Conservation (phyloP, 2,888 invertebrate genomes). For the Ametastegia equiseti region DNA sequence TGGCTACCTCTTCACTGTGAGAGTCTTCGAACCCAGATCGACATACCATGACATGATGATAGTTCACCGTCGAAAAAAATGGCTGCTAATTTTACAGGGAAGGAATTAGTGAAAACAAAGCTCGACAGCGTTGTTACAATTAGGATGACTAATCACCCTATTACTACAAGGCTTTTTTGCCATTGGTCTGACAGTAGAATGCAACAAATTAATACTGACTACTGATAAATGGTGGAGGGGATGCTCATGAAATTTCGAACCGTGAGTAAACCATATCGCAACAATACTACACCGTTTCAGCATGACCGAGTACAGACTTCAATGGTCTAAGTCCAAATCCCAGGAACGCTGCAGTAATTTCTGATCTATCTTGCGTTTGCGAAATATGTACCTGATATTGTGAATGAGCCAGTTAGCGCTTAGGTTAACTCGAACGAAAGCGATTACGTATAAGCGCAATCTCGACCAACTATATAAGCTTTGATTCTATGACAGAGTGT, state of each 20-base stretch:
- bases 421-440: slow-evolving; percentile 66
- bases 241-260: neutral
- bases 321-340: neutral
- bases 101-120: too few species aligned
- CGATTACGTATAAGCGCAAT: slow-evolving; percentile 68
- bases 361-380: slow-evolving; percentile 59
- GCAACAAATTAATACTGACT: neutral
- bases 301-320: neutral
- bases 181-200: neutral
- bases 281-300: neutral
- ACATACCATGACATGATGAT: too few species aligned
- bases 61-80: too few species aligned
- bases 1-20: neutral
- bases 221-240: neutral
- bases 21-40: neutral
- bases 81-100: too few species aligned
- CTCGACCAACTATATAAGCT: slow-evolving; percentile 69
- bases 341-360: slow-evolving; percentile 26
- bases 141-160: too few species aligned
- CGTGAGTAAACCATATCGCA: neutral
- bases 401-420: slow-evolving; percentile 55
- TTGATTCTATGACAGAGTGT: slow-evolving; percentile 60
- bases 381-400: slow-evolving; percentile 63
- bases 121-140: too few species aligned
- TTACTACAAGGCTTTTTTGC: too few species aligned